A percentile compares a stretch with the other conserved stretches of the same genome.
phyloP scores from a whole-genome alignment of 2,113 vertebrate species.

The Hydrochoerus hydrochaeris region DNA sequence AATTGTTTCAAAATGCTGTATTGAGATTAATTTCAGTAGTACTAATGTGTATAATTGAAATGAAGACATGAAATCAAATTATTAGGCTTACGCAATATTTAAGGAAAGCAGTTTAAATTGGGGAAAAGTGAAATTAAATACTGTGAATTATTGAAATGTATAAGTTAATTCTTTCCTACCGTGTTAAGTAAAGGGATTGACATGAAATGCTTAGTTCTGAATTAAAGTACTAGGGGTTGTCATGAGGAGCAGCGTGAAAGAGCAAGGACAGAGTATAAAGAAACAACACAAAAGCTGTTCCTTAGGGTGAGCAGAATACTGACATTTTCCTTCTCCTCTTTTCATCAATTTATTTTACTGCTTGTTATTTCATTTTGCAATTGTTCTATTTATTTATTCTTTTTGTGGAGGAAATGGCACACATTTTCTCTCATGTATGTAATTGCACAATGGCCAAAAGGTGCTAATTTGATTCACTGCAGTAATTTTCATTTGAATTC shows the following conservation, averaged over 20 bases:
- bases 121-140: slow-evolving; percentile 65
- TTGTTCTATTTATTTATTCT: slow-evolving; percentile 50
- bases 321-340: background rate
- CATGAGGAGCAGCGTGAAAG: background rate
- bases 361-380: slow-evolving; percentile 28
- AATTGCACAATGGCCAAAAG: slow-evolving; percentile 42
- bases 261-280: slow-evolving; percentile 22
- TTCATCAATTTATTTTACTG: slow-evolving; percentile 2
- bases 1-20: slow-evolving; percentile 53
- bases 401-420: background rate
- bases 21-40: slow-evolving; percentile 70
- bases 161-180: slow-evolving; percentile 59
- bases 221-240: background rate
- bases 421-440: background rate
- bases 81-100: slow-evolving; percentile 53
- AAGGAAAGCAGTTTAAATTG: slow-evolving; percentile 64
- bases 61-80: slow-evolving; percentile 73
- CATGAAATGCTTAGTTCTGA: slow-evolving; percentile 48
- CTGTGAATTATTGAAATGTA: slow-evolving; percentile 54
- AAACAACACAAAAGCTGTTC: slow-evolving; percentile 17
- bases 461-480: background rate
- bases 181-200: slow-evolving; percentile 61
- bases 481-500: slow-evolving; percentile 19
- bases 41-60: slow-evolving; percentile 69
- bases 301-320: background rate